phyloP scores from a whole-genome alignment of 2,888 invertebrate genomes.

The Leptothorax acervorum region DNA sequence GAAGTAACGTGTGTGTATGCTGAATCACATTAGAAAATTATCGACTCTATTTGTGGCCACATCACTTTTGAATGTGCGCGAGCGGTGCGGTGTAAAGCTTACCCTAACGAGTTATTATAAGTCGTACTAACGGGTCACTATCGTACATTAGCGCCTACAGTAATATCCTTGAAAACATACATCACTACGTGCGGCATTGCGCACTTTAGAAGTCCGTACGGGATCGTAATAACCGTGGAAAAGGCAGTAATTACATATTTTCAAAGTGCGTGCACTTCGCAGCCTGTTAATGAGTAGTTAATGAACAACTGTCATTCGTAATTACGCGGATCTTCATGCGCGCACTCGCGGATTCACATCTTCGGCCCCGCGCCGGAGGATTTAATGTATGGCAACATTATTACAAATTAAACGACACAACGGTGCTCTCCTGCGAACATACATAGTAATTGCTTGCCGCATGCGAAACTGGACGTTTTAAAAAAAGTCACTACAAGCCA shows the following conservation, averaged over 20 bases:
- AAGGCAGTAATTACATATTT: constrained; percentile 52
- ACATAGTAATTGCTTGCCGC: constrained; percentile 13
- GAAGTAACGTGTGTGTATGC: constrained; percentile 34
- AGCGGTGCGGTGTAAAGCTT: constrained; percentile 39
- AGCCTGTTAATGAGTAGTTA: constrained; percentile 63
- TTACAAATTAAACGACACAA: constrained; percentile 62
- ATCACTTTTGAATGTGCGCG: constrained; percentile 33
- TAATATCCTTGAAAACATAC: constrained; percentile 54
- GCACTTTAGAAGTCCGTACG: constrained; percentile 42
- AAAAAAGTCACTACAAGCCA: neutral
- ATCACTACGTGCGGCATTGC: constrained; percentile 36
- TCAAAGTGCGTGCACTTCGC: constrained; percentile 33
- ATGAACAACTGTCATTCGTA: constrained; percentile 63
- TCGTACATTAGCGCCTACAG: constrained; percentile 44
- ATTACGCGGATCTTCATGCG: constrained; percentile 57
- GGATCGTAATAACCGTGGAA: constrained; percentile 55
- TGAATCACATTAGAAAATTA: constrained; percentile 51
- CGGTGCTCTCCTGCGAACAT: constrained; percentile 15
- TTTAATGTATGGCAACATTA: constrained; percentile 48
- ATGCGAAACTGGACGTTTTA: constrained; percentile 18
- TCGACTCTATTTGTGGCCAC: constrained; percentile 41
- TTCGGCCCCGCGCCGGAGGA: neutral
- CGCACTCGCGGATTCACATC: constrained; percentile 43
- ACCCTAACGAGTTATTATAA: constrained; percentile 54
- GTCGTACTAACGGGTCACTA: constrained; percentile 52